Conservation (phyloP, 2,797 vertebrate species). For the Enteromius treurensis region DNA sequence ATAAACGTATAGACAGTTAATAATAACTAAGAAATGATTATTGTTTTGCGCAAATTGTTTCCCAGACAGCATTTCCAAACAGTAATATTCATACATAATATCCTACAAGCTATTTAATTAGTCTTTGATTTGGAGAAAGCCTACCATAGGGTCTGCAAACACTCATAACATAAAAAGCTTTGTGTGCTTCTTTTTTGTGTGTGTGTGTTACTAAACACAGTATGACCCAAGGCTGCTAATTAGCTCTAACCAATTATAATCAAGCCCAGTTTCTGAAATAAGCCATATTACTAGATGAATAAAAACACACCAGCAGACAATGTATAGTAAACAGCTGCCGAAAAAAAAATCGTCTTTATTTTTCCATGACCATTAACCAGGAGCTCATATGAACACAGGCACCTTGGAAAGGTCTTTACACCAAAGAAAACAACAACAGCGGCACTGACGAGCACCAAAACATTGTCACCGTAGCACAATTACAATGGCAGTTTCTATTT, state of each 20-base stretch:
- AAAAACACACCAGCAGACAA: slow-evolving; percentile 40
- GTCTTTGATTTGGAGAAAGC: background rate
- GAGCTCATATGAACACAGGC: slow-evolving; percentile 45
- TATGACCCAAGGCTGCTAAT: slow-evolving; percentile 22
- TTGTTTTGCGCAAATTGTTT: background rate
- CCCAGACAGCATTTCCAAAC: background rate
- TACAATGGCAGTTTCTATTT: slow-evolving; percentile 75
- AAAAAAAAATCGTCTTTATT: slow-evolving; percentile 76
- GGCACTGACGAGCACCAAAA: slow-evolving; percentile 75
- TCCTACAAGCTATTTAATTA: slow-evolving; percentile 10
- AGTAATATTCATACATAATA: background rate
- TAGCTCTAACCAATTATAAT: slow-evolving; percentile 29
- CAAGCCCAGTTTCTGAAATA: slow-evolving; percentile 16
- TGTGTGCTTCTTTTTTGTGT: background rate
- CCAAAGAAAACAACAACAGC: slow-evolving; percentile 76
- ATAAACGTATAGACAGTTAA: background rate
- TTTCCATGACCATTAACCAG: slow-evolving; percentile 65
- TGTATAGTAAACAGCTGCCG: slow-evolving; percentile 78
- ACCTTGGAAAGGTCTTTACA: slow-evolving; percentile 63
- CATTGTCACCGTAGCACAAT: slow-evolving; percentile 74
- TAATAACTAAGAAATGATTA: background rate
- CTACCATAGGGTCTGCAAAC: background rate
- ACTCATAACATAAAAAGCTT: background rate
- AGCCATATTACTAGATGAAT: slow-evolving; percentile 14
- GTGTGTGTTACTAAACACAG: background rate